A percentile compares a stretch with the other conserved stretches of the same genome.
Conservation (phyloP, 2,113 vertebrate species). For the Corvus hawaiiensis region DNA sequence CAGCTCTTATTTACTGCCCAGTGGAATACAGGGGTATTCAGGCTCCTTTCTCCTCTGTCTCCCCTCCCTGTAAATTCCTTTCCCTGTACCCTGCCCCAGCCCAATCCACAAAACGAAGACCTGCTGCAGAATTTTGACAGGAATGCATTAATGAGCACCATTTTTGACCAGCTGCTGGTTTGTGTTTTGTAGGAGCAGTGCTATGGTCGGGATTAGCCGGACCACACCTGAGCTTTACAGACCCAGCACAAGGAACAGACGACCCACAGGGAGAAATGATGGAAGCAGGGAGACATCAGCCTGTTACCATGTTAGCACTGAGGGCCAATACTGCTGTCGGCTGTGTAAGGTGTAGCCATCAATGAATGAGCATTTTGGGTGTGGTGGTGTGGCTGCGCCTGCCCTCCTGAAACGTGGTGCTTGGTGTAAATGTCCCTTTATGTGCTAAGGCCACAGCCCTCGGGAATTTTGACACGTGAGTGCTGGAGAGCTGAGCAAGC, state of each 20-base stretch:
- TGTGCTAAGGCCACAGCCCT: not conserved
- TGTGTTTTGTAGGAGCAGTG: not conserved
- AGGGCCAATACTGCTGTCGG: not conserved
- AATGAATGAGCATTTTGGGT: not conserved
- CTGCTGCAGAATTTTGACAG: not conserved
- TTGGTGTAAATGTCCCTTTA: not conserved
- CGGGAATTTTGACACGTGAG: not conserved
- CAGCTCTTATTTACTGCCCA: not conserved
- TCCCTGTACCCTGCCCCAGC: not conserved
- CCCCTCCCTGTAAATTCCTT: not conserved
- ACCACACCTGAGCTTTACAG: not conserved
- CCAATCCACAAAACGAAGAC: not conserved
- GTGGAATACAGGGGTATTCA: not conserved
- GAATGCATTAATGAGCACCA: not conserved
- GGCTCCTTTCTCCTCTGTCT: not conserved
- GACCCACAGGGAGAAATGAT: not conserved
- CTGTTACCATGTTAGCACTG: accelerated
- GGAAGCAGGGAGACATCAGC: not conserved
- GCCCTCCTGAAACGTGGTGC: not conserved
- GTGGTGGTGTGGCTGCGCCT: not conserved
- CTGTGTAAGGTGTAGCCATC: not conserved
- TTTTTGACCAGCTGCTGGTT: not conserved
- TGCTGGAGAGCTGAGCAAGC: not conserved
- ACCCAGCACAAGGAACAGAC: not conserved
- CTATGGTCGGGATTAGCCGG: accelerated